phyloP scores from a whole-genome alignment of 2,888 invertebrate species.

The Neocrepidodera transversa region DNA sequence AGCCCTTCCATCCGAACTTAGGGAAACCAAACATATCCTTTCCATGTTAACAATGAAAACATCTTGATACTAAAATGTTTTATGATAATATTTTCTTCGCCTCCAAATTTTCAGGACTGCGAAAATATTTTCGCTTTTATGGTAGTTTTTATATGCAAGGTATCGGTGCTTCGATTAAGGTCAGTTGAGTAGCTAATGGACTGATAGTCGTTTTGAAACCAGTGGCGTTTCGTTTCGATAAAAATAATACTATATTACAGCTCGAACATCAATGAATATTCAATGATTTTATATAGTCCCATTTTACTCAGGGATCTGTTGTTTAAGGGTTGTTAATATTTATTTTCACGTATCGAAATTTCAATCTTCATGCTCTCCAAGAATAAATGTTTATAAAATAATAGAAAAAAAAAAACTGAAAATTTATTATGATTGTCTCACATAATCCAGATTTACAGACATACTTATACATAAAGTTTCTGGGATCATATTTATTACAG shows the following conservation, averaged over 20 bases:
- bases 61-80: conserved; percentile 14
- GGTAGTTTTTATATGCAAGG: not conserved
- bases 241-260: too few relatives aligned
- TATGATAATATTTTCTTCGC: not conserved
- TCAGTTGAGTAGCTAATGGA: not conserved
- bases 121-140: not conserved
- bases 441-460: conserved; percentile 4
- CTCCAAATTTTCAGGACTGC: not conserved
- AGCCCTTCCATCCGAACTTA: not conserved
- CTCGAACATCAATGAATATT: too few relatives aligned
- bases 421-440: conserved; percentile 2
- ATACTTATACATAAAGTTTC: not conserved
- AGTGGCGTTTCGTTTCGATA: not conserved
- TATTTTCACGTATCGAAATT: too few relatives aligned
- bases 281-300: too few relatives aligned
- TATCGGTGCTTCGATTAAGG: conserved; percentile 1
- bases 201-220: not conserved
- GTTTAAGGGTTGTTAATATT: too few relatives aligned
- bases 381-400: too few relatives aligned
- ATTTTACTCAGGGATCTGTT: too few relatives aligned
- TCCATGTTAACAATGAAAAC: conserved; percentile 19
- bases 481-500: conserved; percentile 3
- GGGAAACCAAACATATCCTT: conserved; percentile 1
- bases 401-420: not conserved
- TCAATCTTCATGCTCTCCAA: too few relatives aligned